Base-by-base conservation (phyloP, 2,797 vertebrate species). In the Macroramphosus scolopax region DNA sequence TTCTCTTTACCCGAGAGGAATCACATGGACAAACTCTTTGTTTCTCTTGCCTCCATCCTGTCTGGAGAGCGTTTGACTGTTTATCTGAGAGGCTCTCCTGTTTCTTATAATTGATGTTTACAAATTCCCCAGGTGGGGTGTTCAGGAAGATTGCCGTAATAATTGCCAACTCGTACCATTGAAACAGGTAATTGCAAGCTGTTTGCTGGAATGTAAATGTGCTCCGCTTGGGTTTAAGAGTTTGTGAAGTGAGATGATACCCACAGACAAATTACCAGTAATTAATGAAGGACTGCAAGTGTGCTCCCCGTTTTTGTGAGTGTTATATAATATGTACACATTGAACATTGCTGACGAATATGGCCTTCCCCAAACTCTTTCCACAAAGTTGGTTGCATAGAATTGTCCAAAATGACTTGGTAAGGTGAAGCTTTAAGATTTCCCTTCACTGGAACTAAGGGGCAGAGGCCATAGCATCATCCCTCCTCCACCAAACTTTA, bases 91-190 rank as follows among this genome's bases (percentile, higher is more conserved):
- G 42, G 8, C 60, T 74, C 68, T 68, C 53, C 56, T 66, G 40
- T 75, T 84, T 70, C 50, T 59, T 61, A 44, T 78, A 65, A 83
- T 86, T 80, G 78, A 76, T 81, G 78, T 84, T 63, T 57, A 67
- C 53, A 63, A 51, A 81, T 79, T 77, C 75, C 77, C 60, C 44
- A 33, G n/a, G 60, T 67, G 63, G 70, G 44, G 55, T 67, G 72
- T 74, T 62, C 75, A 72, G 47, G 62, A 54, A 76, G 72, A 83
- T 78, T 75, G 65, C 75, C 63, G 50, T 75, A 85, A 88, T 88
- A 84, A 88, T 88, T 87, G 74, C 75, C 29, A 39, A 46, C 16
- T 55, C 65, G 63, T 54, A 53, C 51, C 35, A 40, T 65, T 51
- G 70, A 68, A 80, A 76, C 4, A 17, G 48, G 48, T 81, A 65